Evolutionary conservation across 92 coral and sea anemone species (phyloP).

Genomic region (Parazoanthus swiftii): DNA sequence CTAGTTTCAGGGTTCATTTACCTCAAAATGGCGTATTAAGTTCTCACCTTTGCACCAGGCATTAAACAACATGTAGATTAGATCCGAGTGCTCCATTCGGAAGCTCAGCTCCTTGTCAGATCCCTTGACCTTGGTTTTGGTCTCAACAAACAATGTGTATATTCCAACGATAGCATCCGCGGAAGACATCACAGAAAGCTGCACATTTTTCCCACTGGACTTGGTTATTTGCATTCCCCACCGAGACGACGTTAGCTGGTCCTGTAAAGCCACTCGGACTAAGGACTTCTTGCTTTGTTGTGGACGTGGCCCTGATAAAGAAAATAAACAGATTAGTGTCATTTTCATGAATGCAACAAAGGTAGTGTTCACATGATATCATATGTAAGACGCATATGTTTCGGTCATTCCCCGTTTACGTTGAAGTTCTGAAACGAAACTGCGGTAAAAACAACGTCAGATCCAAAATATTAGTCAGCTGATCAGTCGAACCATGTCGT

Average conservation of each 20-base stretch:
- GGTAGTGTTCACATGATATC: too few relatives aligned
- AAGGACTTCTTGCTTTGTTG: slow-evolving; percentile 31
- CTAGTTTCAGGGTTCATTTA: too few relatives aligned
- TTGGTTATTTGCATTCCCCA: slow-evolving; percentile 26
- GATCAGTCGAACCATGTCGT: too few relatives aligned
- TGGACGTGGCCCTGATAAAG: slow-evolving; percentile 9
- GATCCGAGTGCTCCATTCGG: slow-evolving; percentile 1
- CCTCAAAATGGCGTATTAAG: too few relatives aligned
- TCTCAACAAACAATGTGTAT: slow-evolving; percentile 20
- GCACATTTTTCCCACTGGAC: not conserved
- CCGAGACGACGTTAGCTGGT: not conserved
- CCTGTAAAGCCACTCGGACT: not conserved
- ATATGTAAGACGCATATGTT: too few relatives aligned
- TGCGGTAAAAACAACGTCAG: too few relatives aligned
- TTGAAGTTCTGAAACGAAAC: too few relatives aligned
- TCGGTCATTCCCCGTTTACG: too few relatives aligned
- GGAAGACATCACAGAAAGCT: slow-evolving; percentile 16
- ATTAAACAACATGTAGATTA: slow-evolving; percentile 23
- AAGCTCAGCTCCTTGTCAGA: not conserved
- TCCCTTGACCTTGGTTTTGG: slow-evolving; percentile 6
- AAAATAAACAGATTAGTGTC: too few relatives aligned
- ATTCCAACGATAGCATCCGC: slow-evolving; percentile 29
- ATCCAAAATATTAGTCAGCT: too few relatives aligned
- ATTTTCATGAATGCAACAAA: too few relatives aligned
- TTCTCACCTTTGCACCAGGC: slow-evolving; percentile 29